Base-by-base conservation (phyloP, 2,888 invertebrate species). In the Anoplius nigerrimus region DNA sequence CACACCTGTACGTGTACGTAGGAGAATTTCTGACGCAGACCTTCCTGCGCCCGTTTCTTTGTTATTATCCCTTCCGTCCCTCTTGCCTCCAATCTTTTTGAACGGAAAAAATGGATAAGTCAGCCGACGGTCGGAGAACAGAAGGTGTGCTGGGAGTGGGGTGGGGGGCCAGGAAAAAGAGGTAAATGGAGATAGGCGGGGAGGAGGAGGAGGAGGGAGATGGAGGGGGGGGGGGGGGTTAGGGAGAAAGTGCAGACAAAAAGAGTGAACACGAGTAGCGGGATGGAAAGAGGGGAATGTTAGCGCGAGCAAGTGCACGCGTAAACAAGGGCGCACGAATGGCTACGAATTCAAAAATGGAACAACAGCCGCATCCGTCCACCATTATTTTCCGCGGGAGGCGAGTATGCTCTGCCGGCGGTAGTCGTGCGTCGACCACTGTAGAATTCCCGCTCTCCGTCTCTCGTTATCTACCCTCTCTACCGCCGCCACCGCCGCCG, bases 301-400 rank as follows among this genome's bases (percentile, higher is more conserved):
- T 24, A 45, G 43, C 48, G 42, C 45, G 45, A 24, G 20, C 48
- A 24, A 34, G 46, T 24, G 18, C 34, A 11, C 52, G 66, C 78
- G 69, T 69, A 76, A 79, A 79, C 73, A 79, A 72, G 69, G 64
- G 65, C 68, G 59, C 71, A 64, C 74, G 45, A 81, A 76, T 74
- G 67, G 71, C 66, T 65, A 69, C 69, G 57, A 74, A 72, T 48
- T 80, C 78, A 80, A 85, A 84, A 84, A 82, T 80, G 78, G 78
- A 82, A 83, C 85, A 84, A 84, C 76, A 73, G 79, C 72, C 74
- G 76, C 81, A 83, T 83, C 80, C 84, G 83, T 69, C 74, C 72
- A 72, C 79, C 77, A 82, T 85, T 85, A 85, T 84, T 82, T 82
- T 80, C 74, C 74, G 54, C 70, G 63, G n/a, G 70, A 76, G 80